phyloP scores from a whole-genome alignment of 2,797 vertebrate genomes.

The Sebastes iracundus region DNA sequence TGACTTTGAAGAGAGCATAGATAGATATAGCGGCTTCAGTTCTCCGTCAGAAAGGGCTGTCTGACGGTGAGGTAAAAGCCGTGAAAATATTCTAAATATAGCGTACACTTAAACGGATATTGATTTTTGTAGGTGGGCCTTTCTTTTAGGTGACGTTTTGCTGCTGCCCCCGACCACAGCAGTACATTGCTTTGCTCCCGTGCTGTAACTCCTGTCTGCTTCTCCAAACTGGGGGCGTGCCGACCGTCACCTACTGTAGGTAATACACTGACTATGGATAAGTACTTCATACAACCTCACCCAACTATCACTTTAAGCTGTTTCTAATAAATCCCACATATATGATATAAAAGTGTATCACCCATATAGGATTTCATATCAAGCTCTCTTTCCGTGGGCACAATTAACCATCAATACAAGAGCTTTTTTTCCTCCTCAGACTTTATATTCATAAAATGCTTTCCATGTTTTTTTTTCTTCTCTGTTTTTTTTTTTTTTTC shows the following conservation, averaged over 20 bases:
- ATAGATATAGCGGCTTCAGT: neutral
- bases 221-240: too few relatives aligned
- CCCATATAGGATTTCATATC: conserved; percentile 8
- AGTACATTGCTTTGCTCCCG: neutral
- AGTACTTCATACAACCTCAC: neutral
- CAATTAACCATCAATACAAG: conserved; percentile 54
- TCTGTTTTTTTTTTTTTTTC: conserved; percentile 1
- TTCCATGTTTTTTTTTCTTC: conserved; percentile 32
- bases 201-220: neutral
- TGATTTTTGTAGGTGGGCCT: neutral
- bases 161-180: neutral
- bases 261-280: neutral
- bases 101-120: neutral
- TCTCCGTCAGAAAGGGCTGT: neutral
- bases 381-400: conserved; percentile 15
- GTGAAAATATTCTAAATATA: neutral
- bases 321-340: neutral
- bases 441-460: conserved; percentile 68
- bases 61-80: neutral
- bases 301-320: neutral
- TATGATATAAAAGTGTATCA: neutral
- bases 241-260: neutral
- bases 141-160: neutral
- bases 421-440: conserved; percentile 14
- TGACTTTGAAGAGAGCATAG: neutral